phyloP scores from a whole-genome alignment of 2,113 vertebrate species.

The Myotis yumanensis region DNA sequence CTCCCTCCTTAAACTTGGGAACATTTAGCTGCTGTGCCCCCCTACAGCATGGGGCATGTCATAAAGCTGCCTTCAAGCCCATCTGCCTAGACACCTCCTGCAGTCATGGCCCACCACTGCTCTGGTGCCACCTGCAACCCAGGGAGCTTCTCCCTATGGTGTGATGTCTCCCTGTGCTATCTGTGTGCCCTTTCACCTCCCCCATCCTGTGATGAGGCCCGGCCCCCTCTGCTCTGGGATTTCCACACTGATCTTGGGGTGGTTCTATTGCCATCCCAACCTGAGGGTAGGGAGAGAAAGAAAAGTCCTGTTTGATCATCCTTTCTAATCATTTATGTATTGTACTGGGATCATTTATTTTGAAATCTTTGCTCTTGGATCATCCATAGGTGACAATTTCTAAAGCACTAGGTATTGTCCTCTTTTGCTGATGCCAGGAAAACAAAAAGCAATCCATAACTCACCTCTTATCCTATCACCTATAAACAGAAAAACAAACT shows the following conservation, averaged over 20 bases:
- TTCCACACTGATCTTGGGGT: background rate
- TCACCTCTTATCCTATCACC: background rate
- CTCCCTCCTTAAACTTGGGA: background rate
- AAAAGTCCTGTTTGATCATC: background rate
- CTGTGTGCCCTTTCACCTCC: background rate
- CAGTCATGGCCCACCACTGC: too few species aligned
- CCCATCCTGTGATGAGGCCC: background rate
- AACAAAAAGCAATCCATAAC: background rate
- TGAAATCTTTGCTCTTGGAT: background rate
- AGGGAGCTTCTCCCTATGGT: background rate
- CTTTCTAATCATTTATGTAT: background rate
- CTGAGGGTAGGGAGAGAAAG: background rate
- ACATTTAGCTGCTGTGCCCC: background rate
- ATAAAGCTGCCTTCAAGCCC: background rate
- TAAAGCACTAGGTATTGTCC: background rate
- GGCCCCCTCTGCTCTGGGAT: background rate
- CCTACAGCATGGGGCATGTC: background rate
- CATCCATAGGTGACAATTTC: background rate
- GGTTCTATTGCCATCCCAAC: background rate
- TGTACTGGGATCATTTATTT: background rate
- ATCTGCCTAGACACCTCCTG: background rate
- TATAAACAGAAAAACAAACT: background rate
- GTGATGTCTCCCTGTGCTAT: background rate
- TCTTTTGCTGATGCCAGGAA: background rate
- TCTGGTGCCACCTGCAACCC: background rate